Base-by-base conservation (phyloP, 1,140 invertebrate genomes). In the Drosophila auraria region DNA sequence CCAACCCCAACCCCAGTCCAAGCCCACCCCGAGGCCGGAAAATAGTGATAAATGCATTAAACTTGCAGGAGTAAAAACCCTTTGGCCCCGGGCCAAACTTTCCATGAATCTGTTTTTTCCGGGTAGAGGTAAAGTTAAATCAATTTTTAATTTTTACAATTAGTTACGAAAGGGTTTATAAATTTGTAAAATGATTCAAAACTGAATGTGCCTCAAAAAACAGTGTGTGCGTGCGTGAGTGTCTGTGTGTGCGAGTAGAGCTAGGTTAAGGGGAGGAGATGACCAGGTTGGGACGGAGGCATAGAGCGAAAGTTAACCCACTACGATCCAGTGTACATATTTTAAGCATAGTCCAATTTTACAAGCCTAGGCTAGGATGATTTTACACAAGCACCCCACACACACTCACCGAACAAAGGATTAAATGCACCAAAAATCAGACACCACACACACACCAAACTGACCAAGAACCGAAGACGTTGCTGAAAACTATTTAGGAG, bases 121-220 rank as follows among this genome's bases (percentile, higher is more conserved):
- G 54, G 54, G 47, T 11, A 49, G 27, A 50, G 54, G 30, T 45
- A 72, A 68, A 59, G 73, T 69, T 84, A 89, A 87, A 87, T 87
- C 84, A 87, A 84, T 89, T 89, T 87, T 89, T 84, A 84, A 82
- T 89, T 89, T 90, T 90, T 66, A 89, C 81, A 89, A 89, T 89
- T 89, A 89, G 84, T 90, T 81, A 17, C 23, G 2, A 9, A 20
- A 17, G 49, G 20, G 33, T 83, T 87, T 80, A 80, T 87, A 83
- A 87, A 87, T 83, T 83, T 87, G 54, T 89, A 89, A 89, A 68
- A 66, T 73, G 69, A 81, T 89, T 84, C 59, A 90, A 87, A 77
- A 90, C 87, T 90, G 87, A 90, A 91, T 90, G 87, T 90, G 87
- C 87, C 87, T 90, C 87, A 90, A 80, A 62, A 45, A 56, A 8